These are phyloP conservation scores for Cydia splendana DNA, from an alignment of 1,140 invertebrate genomes.

Conservation along the genomic window DNA sequence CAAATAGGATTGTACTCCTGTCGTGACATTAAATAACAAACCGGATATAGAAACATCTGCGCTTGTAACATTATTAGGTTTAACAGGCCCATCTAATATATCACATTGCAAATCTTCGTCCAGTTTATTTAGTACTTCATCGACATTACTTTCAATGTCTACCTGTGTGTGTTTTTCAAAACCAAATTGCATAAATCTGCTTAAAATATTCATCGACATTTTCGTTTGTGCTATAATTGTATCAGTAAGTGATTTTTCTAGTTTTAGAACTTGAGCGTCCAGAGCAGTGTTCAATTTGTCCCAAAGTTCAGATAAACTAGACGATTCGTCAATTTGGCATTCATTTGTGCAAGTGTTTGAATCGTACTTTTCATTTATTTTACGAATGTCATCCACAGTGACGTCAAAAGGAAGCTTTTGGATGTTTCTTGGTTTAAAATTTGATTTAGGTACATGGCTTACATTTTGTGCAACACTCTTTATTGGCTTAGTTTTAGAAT, in stretches of 20 bases:
- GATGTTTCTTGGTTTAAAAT: conserved; percentile 38
- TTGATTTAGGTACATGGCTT: conserved; percentile 34
- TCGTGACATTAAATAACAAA: not conserved
- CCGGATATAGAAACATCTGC: not conserved
- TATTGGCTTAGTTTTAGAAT: conserved; percentile 47
- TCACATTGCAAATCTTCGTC: conserved; percentile 55
- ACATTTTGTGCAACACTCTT: conserved; percentile 42
- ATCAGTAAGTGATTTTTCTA: conserved; percentile 57
- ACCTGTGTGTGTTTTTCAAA: conserved; percentile 9
- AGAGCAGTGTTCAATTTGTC: conserved; percentile 53
- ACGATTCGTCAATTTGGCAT: conserved; percentile 38
- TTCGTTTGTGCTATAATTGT: conserved; percentile 58
- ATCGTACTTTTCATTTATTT: conserved; percentile 42
- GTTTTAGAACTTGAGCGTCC: conserved; percentile 55
- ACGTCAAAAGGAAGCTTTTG: conserved; percentile 43
- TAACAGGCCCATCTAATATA: conserved; percentile 52
- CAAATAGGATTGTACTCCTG: not conserved
- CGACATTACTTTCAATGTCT: not conserved
- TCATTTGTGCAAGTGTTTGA: conserved; percentile 49
- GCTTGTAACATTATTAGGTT: conserved; percentile 51
- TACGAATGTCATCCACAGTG: conserved; percentile 46
- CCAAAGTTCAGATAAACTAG: conserved; percentile 52
- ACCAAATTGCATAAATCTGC: conserved; percentile 36
- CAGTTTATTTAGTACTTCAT: conserved; percentile 34
- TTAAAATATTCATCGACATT: conserved; percentile 45